Base-by-base conservation (phyloP, 2,888 invertebrate species). In the Rhopalosiphum nymphaeae region DNA sequence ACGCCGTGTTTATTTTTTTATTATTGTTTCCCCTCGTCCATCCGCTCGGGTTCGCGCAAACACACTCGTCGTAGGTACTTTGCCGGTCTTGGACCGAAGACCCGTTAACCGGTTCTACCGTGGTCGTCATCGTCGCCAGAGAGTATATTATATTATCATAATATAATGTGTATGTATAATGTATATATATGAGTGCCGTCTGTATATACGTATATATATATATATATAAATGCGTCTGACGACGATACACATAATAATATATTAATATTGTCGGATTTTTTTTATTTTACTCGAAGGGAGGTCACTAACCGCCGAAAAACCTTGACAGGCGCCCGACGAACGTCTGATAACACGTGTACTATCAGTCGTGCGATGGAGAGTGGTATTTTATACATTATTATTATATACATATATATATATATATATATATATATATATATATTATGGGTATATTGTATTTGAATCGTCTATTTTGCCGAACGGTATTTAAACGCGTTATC, bases 291-390 rank as follows among this genome's bases (percentile, higher is more conserved):
- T 46, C 86, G 44, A 29, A 86, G 11, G 46, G 13, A 46, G 86
- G 86, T 86, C 86, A 86, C 86, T 86, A 86, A 86, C 86, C 86
- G 86, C 86, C 86, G 86, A 86, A 86, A 86, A 42, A 46, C 86
- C 44, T 86, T 86, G 46, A 44, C 86, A 44, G 86, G 25, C 86
- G 86, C 86, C 44, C 46, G 46, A 13, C 86, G 86, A 29, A 42
- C 26, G 29, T 26, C 29, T 46, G 86, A 44, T 46, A 46, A 44
- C 85, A 46, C 44, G 26, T 44, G 10, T 44, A 44, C 36, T n/a
- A 67, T 67, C 67, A 67, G 67, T 67, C 67, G 67, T 67, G 67
- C 67, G n/a, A 36, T 5, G 16, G 16, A 67, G 7, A 67, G 67
- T 67, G n/a, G n/a, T 67, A n/a, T 67, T n/a, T 13, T 5, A 67